A percentile compares a stretch with the other conserved stretches of the same genome.
Conservation (phyloP, 2,888 invertebrate species). For the Linyphia triangularis region DNA sequence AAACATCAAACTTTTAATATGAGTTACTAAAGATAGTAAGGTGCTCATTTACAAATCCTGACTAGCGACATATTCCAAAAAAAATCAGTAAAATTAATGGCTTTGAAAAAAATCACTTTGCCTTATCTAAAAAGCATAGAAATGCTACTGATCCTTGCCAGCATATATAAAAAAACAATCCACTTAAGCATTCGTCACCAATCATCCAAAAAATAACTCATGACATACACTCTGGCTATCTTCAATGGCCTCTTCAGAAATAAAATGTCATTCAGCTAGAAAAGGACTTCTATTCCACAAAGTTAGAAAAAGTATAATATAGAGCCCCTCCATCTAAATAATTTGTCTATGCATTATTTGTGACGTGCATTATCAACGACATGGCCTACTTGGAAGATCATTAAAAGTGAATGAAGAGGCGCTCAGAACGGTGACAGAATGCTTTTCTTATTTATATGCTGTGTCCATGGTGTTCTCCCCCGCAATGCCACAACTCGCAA, state of each 20-base stretch:
- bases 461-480: slow-evolving; percentile 41
- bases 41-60: too few relatives aligned
- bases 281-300: background rate
- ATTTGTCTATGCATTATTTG: slow-evolving; percentile 34
- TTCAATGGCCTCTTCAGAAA: background rate
- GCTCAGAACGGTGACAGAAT: slow-evolving; percentile 42
- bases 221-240: background rate
- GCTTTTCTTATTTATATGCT: slow-evolving; percentile 58
- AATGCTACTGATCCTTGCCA: too few relatives aligned
- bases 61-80: too few relatives aligned
- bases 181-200: slow-evolving; percentile 18
- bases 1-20: too few relatives aligned
- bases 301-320: background rate
- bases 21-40: too few relatives aligned
- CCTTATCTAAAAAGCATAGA: too few relatives aligned
- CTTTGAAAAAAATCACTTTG: too few relatives aligned
- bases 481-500: slow-evolving; percentile 26
- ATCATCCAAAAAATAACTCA: background rate
- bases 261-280: background rate
- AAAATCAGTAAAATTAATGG: too few relatives aligned
- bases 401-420: slow-evolving; percentile 51
- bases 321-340: slow-evolving; percentile 13
- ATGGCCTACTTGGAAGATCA: slow-evolving; percentile 56
- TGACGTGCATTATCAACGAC: slow-evolving; percentile 50
- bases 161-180: slow-evolving; percentile 22